Conservation (phyloP, 1,140 invertebrate genomes). For the Macrobrachium rosenbergii region DNA sequence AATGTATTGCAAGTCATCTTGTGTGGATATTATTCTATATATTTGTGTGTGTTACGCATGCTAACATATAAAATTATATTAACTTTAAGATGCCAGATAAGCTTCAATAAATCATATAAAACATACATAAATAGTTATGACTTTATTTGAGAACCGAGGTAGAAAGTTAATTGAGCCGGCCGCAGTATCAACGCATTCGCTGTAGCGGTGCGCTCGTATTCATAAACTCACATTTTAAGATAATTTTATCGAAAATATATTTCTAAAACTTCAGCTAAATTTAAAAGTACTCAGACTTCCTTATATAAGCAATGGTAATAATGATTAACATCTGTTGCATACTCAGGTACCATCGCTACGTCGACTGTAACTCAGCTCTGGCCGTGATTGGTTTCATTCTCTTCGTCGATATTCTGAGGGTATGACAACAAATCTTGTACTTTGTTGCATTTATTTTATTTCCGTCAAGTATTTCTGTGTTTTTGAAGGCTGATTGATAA, state of each 20-base stretch:
- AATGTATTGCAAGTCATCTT: background rate
- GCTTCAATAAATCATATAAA: too few relatives aligned
- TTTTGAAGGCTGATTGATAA: background rate
- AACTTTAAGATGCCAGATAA: too few relatives aligned
- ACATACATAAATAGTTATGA: too few relatives aligned
- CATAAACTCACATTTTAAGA: too few relatives aligned
- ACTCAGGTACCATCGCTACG: constrained; percentile 28
- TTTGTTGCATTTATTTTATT: background rate
- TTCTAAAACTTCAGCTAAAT: background rate
- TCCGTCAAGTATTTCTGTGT: background rate
- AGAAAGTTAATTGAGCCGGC: too few relatives aligned
- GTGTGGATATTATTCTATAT: too few relatives aligned
- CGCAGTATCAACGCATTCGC: too few relatives aligned
- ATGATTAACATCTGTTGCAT: background rate
- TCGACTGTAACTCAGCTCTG: constrained; percentile 56
- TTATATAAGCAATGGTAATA: background rate
- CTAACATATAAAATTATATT: background rate
- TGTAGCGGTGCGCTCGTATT: too few relatives aligned
- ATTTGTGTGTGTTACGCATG: background rate
- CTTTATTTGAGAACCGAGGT: too few relatives aligned
- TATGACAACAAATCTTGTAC: background rate
- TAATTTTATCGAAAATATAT: too few relatives aligned
- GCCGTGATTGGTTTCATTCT: constrained; percentile 54
- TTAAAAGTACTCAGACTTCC: background rate
- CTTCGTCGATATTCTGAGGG: constrained; percentile 52